Evolutionary conservation across 2,113 vertebrate species (phyloP).

Genomic region (Tiliqua scincoides): DNA sequence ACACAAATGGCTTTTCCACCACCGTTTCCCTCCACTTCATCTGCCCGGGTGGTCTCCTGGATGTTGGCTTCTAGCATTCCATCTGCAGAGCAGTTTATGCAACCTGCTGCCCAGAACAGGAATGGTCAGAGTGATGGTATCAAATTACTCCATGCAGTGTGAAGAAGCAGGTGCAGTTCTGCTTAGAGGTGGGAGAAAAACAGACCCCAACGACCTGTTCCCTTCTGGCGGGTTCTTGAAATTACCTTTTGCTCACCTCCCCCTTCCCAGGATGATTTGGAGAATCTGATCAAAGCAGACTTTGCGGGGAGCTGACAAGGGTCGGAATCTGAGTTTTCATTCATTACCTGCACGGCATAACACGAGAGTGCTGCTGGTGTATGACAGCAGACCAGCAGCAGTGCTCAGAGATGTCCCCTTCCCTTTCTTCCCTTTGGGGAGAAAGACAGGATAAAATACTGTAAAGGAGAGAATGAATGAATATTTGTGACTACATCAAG

Average conservation of each 20-base stretch:
- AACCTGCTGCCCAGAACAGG: slow-evolving; percentile 25
- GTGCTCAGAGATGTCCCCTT: not conserved
- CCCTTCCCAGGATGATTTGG: not conserved
- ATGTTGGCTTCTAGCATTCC: slow-evolving; percentile 34
- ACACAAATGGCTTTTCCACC: slow-evolving; percentile 61
- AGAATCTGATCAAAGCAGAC: not conserved
- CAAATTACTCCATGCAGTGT: not conserved
- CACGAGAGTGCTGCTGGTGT: not conserved
- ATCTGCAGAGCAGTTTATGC: slow-evolving; percentile 42
- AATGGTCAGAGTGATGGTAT: not conserved
- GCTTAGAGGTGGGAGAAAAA: not conserved
- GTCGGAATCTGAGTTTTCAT: not conserved
- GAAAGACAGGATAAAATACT: no score
- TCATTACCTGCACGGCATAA: not conserved
- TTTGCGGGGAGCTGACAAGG: not conserved
- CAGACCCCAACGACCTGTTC: not conserved
- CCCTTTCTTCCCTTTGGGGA: no score
- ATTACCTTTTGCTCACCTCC: not conserved
- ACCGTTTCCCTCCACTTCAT: slow-evolving; percentile 42
- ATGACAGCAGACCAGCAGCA: not conserved
- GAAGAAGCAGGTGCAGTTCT: slow-evolving; percentile 11
- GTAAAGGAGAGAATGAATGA: no score
- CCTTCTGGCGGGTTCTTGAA: not conserved
- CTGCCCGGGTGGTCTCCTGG: slow-evolving; percentile 57
- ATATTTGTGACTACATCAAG: not conserved